Base-by-base conservation (phyloP, 2,797 vertebrate species). In the Capromys pilorides region DNA sequence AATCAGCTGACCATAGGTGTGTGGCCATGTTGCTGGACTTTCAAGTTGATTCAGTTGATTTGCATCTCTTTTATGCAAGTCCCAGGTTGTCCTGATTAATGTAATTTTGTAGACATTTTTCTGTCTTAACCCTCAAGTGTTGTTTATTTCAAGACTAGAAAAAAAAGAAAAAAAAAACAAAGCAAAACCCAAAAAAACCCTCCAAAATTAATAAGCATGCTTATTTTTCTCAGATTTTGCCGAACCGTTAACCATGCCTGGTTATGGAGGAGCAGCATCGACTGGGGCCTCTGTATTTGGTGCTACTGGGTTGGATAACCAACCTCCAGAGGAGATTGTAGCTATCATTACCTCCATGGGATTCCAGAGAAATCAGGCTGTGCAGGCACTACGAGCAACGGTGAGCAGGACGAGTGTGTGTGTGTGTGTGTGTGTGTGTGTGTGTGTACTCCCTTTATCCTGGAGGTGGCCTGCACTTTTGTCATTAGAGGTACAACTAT, bases 321-420 rank as follows among this genome's bases (percentile, higher is more conserved):
- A 99, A 0, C 99, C 99, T 88, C 99, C 99, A 0, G 99, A 99
- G 98, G 99, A 99, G 97, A 99, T 99, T 94, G 97, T 99, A 62
- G 98, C 99, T 96, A 99, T 99, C 95, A 99, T 99, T 67, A 98
- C 99, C 22, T 99, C 99, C 36, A 99, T 99, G 99, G 99, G 99
- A 96, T 99, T 99, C 98, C 99, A 99, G 80, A 98, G 99, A 95
- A 98, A 97, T 96, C 98, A 99, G 96, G 99, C 99, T 54, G 98
- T 99, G 96, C 99, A 98, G 71, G 99, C 99, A 0, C 98, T 99
- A 36, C 99, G 98, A 97, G 98, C 99, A 95, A 99, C 99, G 71
- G 99, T 99, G 97, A 98, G 99, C 98, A 8, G 0, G 97, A 96
- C 98, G 98, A 98, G 98, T 71, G 99, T 99, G 97, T 98, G 98